Evolutionary conservation across 2,113 vertebrate species (phyloP).

Genomic region (Cygnus buccinator): DNA sequence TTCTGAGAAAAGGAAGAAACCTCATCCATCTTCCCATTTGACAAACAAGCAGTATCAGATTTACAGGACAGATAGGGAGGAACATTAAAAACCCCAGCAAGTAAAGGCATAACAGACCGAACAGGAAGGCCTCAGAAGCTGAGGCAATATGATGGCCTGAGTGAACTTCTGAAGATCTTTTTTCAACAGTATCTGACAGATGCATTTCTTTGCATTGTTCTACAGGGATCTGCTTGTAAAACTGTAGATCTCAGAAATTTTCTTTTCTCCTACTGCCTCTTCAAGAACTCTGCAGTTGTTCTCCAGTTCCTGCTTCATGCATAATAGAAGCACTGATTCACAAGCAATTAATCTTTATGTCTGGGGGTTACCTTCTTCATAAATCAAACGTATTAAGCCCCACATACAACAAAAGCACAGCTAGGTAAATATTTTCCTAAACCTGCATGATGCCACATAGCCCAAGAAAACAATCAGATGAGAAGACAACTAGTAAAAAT

Average conservation of each 20-base stretch:
- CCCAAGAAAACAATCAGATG: background rate
- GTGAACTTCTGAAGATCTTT: background rate
- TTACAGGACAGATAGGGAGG: background rate
- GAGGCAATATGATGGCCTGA: background rate
- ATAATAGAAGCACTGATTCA: rapidly evolving
- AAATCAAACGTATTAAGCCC: background rate
- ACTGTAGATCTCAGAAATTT: background rate
- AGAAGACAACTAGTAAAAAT: background rate
- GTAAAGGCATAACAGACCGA: background rate
- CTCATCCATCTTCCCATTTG: background rate
- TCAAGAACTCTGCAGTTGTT: background rate
- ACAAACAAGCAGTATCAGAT: background rate
- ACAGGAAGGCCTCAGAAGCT: background rate
- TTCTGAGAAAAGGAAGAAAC: background rate
- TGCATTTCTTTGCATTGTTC: background rate
- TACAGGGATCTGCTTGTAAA: background rate
- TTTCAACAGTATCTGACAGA: background rate
- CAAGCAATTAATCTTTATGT: background rate
- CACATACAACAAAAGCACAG: background rate
- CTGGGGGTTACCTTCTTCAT: background rate
- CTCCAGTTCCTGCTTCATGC: background rate
- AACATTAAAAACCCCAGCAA: background rate
- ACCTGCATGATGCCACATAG: rapidly evolving
- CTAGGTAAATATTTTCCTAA: background rate
- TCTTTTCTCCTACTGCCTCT: background rate